phyloP scores from a whole-genome alignment of 2,888 invertebrate species.

The Dorcus parallelipipedus region DNA sequence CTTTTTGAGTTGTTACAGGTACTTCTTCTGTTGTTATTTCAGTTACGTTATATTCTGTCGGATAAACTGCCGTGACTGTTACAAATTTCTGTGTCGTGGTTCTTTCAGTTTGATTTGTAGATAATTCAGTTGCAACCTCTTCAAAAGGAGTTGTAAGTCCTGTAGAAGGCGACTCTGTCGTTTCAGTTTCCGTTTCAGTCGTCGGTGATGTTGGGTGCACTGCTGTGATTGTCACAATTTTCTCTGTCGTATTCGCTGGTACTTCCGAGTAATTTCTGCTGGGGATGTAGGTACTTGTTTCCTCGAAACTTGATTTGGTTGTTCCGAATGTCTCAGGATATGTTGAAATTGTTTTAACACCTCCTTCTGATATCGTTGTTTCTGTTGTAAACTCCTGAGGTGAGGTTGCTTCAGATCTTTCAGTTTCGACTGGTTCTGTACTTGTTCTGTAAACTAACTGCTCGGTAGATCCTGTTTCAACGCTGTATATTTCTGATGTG shows the following conservation, averaged over 20 bases:
- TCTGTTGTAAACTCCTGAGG: background rate
- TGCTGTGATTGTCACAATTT: too few species aligned
- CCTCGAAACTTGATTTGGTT: background rate
- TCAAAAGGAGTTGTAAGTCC: slow-evolving; percentile 3
- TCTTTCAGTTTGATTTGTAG: background rate
- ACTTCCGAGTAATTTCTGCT: background rate
- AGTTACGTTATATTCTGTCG: background rate
- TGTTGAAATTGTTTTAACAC: background rate
- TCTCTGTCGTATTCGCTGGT: too few species aligned
- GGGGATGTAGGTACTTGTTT: too few species aligned
- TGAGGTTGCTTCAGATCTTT: background rate
- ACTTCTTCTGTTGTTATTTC: background rate
- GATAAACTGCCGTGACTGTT: background rate
- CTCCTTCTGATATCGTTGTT: background rate
- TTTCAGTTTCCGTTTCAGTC: slow-evolving; percentile 5
- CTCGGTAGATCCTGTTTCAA: too few species aligned
- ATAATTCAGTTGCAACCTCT: background rate
- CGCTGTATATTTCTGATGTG: too few species aligned
- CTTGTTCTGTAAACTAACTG: background rate
- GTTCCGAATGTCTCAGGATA: background rate
- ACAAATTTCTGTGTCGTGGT: background rate
- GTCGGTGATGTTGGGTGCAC: background rate
- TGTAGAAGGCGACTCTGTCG: slow-evolving; percentile 1
- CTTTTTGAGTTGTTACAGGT: background rate
- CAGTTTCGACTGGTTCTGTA: background rate